Base-by-base conservation (phyloP, 2,888 invertebrate species). In the Chymomyza amoena region DNA sequence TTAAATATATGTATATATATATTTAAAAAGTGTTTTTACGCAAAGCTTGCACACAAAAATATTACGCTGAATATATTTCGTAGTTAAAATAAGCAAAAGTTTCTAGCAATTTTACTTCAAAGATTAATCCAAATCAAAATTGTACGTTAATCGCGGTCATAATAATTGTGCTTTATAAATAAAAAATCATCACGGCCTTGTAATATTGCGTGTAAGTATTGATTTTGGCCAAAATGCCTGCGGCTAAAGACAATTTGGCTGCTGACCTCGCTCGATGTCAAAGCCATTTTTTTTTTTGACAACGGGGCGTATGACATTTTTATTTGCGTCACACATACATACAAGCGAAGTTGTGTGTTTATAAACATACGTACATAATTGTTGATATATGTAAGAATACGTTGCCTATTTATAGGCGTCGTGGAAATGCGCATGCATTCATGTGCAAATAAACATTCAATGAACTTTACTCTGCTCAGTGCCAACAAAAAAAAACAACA, bases 231-330 rank as follows among this genome's bases (percentile, higher is more conserved):
- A 85, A 77, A 81, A 71, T 73, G 72, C 74, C 56, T 79, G 79
- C 16, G 59, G 72, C 45, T 39, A 45, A 9, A 28, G 36, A 62
- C 54, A 54, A 16, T 54, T 54, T 54, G 54, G 54, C 25, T 51
- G 66, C 78, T 82, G 84, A 84, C 84, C 80, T 75, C 75, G 75
- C 73, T 75, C 72, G 79, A 69, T 83, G 83, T 82, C 83, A 83
- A 74, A 84, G 74, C 52, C 68, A 69, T 32, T 61, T 75, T 71
- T 70, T 51, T 69, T 52, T 71, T 56, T 28, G n/a, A 16, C 45
- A 67, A 65, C 62, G 70, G 13, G 39, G 56, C 32, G 67, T 69
- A 68, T 70, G 69, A 75, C 73, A 73, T 73, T 76, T 75, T 69
- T 10, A n/a, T 45, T 45, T 45, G 13, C 70, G 67, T n/a, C n/a